These are phyloP conservation scores for Mormyrus iriodes DNA, from an alignment of 2,113 vertebrate genomes.

Conservation along the genomic window DNA sequence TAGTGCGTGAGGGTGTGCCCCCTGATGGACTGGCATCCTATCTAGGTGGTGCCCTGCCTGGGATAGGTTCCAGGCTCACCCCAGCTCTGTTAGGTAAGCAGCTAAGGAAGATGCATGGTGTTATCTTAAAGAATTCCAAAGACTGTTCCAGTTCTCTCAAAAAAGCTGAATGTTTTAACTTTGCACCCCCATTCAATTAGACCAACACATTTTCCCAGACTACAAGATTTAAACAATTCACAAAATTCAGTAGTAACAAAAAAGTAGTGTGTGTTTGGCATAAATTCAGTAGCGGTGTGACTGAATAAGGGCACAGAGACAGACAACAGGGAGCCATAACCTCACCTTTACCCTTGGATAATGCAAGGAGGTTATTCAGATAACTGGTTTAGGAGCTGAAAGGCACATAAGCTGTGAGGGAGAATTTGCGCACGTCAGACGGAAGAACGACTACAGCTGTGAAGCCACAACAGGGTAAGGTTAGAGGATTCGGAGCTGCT, in stretches of 20 bases:
- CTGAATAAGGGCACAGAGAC: not conserved
- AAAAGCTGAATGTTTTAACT: not conserved
- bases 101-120: not conserved
- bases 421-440: not conserved
- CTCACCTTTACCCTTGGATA: not conserved
- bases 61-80: not conserved
- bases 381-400: slow-evolving; percentile 7
- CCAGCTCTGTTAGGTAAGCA: not conserved
- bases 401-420: not conserved
- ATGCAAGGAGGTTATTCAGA: slow-evolving; percentile 8
- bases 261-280: not conserved
- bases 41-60: not conserved
- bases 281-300: not conserved
- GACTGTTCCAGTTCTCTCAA: not conserved
- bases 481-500: not conserved
- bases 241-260: not conserved
- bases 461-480: not conserved
- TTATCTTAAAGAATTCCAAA: not conserved
- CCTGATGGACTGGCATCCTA: not conserved
- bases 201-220: not conserved
- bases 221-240: not conserved
- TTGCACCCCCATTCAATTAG: not conserved
- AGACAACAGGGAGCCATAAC: not conserved
- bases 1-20: not conserved
- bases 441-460: not conserved